Evolutionary conservation across 1,140 invertebrate species (phyloP), one percentile per base, ranked within the genome.

Genomic region (Wasmannia auropunctata): DNA sequence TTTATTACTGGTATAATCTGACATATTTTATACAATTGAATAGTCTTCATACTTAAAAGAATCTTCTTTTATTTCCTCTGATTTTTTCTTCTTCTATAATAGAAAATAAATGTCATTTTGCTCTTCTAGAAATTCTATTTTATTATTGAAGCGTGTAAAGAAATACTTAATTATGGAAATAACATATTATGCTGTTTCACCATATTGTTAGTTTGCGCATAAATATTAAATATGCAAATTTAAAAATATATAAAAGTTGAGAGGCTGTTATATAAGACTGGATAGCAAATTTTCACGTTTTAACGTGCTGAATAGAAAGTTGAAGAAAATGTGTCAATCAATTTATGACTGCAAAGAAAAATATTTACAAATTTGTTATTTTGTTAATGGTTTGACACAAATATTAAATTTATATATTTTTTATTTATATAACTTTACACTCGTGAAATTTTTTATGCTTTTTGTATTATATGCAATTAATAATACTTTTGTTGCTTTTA

Each of bases 181-280:
- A 40, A 76, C 19, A 62, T 51, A 40, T 72, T 58, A 72, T 43
- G 37, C 67, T 83, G 67, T 83, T 72, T 72, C 28, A 34, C 25
- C 22, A 81, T 74, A 83, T 83, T 83, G 79, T 83, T 83, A 83
- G 79, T 83, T 83, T 83, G 79, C 79, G 79, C 37, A 72, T 25
- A 46, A 46, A 58, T 72, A 58, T 83, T 83, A 74, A 83, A 77
- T 85, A 85, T 85, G 49, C 72, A 85, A 85, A 77, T 22, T 85
- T 22, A 77, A 51, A 62, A 77, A 77, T 85, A 76, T 56, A 51
- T 62, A 56, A 84, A 75, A 83, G 87, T 70, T 56, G 63, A 43
- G 72, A 43, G 63, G 60, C 67, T 90, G 76, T 87, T 79, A n/a
- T n/a, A n/a, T n/a, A 87, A 91, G 87, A 90, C 87, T 91, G 91